phyloP scores from a whole-genome alignment of 2,113 vertebrate genomes.

The Datnioides undecimradiatus region DNA sequence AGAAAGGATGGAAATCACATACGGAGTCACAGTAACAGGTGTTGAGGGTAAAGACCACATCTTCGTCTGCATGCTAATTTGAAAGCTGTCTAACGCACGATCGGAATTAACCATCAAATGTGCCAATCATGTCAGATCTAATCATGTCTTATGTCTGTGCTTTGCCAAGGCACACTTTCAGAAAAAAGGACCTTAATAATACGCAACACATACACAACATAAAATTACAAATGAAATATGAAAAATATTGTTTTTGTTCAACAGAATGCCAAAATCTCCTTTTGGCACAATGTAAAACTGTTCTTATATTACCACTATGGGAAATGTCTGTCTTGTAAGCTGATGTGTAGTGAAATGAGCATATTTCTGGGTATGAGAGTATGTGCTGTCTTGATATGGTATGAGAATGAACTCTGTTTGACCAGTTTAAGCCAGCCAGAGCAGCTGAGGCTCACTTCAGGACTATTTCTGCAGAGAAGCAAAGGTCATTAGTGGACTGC shows the following conservation, averaged over 20 bases:
- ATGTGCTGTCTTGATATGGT: background rate
- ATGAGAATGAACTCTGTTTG: constrained; percentile 45
- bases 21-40: constrained; percentile 40
- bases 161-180: background rate
- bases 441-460: constrained; percentile 28
- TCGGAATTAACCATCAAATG: constrained; percentile 29
- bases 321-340: constrained; percentile 1
- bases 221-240: background rate
- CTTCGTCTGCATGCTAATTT: constrained; percentile 45
- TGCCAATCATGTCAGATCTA: constrained; percentile 21
- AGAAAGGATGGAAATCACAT: constrained; percentile 3
- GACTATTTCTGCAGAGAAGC: constrained; percentile 43
- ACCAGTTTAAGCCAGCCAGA: constrained; percentile 33
- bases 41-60: constrained; percentile 42
- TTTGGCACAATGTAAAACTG: background rate
- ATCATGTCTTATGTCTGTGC: background rate
- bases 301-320: constrained; percentile 1
- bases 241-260: background rate
- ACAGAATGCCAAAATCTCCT: background rate
- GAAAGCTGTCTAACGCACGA: constrained; percentile 26
- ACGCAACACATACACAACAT: background rate
- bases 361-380: background rate
- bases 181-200: background rate
- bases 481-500: constrained; percentile 52
- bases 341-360: constrained; percentile 8